A percentile compares a stretch with the other conserved stretches of the same genome.
Conservation (phyloP, 2,888 invertebrate species). For the Standfussiana lucernea region DNA sequence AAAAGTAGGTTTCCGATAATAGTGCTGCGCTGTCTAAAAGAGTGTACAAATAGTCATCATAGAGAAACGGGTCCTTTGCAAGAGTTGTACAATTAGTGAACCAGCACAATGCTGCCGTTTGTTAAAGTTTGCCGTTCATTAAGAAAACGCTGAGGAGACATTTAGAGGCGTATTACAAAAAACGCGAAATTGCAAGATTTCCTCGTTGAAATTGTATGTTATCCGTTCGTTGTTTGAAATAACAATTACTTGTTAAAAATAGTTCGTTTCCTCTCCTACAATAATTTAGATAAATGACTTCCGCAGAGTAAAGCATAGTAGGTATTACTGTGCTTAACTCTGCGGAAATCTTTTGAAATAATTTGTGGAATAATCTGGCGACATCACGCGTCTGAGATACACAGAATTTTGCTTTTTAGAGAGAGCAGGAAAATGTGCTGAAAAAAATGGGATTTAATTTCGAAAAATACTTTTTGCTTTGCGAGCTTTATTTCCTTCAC, state of each 20-base stretch:
- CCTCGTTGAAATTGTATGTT: too few relatives aligned
- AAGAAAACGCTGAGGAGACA: slow-evolving; percentile 13
- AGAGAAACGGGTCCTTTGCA: not conserved
- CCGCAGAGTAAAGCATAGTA: too few relatives aligned
- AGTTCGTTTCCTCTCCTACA: too few relatives aligned
- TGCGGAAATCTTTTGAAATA: not conserved
- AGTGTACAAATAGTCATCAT: slow-evolving; percentile 11
- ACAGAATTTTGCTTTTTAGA: not conserved
- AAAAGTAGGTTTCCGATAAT: not conserved
- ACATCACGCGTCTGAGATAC: not conserved
- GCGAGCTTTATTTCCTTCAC: not conserved
- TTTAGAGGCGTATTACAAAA: too few relatives aligned
- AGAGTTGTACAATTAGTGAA: slow-evolving; percentile 13
- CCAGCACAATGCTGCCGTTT: not conserved
- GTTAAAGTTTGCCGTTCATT: slow-evolving; percentile 22
- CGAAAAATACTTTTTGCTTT: too few relatives aligned
- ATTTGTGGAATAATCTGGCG: not conserved
- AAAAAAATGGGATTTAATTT: not conserved
- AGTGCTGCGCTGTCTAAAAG: slow-evolving; percentile 7
- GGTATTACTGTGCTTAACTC: not conserved
- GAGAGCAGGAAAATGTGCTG: not conserved
- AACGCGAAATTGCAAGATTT: too few relatives aligned
- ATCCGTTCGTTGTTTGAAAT: too few relatives aligned
- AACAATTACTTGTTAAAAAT: too few relatives aligned
- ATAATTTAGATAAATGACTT: too few relatives aligned